phyloP scores from a whole-genome alignment of 2,113 vertebrate genomes.

The Phalacrocorax pelagicus region DNA sequence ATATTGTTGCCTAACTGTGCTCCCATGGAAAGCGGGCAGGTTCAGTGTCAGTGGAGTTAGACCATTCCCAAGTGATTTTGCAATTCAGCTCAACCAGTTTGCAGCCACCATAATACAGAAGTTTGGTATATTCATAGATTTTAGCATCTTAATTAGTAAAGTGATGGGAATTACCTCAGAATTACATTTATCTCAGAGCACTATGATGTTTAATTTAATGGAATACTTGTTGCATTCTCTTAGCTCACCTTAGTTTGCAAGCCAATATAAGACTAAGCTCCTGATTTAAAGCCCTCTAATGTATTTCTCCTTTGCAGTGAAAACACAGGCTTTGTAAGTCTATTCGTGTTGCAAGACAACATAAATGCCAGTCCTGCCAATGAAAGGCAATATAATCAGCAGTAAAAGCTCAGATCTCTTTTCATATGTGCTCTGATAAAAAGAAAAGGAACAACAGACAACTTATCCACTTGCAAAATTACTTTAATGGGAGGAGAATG shows the following conservation, averaged over 20 bases:
- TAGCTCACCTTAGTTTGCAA: background rate
- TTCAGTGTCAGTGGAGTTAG: background rate
- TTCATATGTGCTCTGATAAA: background rate
- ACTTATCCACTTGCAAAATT: background rate
- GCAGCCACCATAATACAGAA: background rate
- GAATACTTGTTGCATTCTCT: background rate
- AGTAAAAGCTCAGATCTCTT: background rate
- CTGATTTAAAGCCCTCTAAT: slow-evolving; percentile 6
- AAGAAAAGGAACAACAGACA: background rate
- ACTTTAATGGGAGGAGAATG: background rate
- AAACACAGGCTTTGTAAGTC: background rate
- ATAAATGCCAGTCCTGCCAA: background rate
- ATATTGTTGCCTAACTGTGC: background rate
- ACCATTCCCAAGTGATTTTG: background rate
- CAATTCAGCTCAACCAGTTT: background rate
- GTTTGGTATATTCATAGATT: background rate
- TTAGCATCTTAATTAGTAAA: background rate
- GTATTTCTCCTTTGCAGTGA: background rate
- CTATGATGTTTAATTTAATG: background rate
- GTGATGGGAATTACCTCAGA: background rate
- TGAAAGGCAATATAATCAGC: background rate
- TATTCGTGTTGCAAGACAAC: background rate
- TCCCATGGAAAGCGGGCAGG: background rate
- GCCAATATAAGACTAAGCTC: background rate
- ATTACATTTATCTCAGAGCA: background rate